Conservation (phyloP, 2,888 invertebrate genomes). For the Therioaphis trifolii region DNA sequence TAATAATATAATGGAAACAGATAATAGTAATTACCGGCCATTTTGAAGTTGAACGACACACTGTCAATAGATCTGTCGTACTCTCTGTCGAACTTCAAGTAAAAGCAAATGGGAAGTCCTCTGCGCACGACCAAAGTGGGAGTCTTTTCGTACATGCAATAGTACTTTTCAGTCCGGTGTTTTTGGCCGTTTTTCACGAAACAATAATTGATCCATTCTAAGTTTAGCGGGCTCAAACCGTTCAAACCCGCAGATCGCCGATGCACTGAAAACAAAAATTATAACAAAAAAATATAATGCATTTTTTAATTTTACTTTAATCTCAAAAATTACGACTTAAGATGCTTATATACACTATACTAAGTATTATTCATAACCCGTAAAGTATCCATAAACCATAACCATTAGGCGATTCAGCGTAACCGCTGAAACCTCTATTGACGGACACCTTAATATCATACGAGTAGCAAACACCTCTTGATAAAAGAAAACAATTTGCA, state of each 20-base stretch:
- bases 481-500: no score
- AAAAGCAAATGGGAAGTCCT: constrained; percentile 83
- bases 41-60: constrained; percentile 85
- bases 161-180: constrained; percentile 84
- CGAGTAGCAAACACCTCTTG: no score
- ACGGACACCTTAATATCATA: no score
- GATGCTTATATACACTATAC: no score
- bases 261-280: constrained; percentile 38
- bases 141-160: constrained; percentile 75
- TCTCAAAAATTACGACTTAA: no score
- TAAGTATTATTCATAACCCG: no score
- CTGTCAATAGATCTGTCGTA: constrained; percentile 82
- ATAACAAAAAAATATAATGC: no score
- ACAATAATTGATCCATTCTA: constrained; percentile 80
- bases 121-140: constrained; percentile 81
- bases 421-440: no score
- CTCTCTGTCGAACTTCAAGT: constrained; percentile 78
- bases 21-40: constrained; percentile 77
- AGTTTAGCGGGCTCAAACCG: constrained; percentile 73
- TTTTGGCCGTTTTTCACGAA: constrained; percentile 79
- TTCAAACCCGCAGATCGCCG: constrained; percentile 65
- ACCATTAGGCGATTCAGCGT: no score
- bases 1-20: no score
- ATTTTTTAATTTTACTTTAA: no score
- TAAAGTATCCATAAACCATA: no score